These are phyloP conservation scores for Polydrusus tereticollis DNA, from an alignment of 2,888 invertebrate species.

Conservation along the genomic window DNA sequence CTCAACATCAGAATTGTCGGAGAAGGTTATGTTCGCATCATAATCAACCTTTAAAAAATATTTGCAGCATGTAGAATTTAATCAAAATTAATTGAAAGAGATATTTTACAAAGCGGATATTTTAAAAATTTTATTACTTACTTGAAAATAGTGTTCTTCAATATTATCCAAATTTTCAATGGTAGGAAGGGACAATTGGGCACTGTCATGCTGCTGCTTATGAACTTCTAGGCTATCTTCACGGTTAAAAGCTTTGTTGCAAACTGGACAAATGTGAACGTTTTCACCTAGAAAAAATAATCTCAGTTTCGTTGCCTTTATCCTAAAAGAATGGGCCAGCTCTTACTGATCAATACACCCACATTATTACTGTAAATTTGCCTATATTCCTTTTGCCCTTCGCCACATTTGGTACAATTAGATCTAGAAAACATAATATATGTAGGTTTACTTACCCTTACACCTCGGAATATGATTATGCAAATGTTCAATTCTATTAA, in stretches of 20 bases:
- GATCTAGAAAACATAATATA: no score
- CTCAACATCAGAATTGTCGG: slow-evolving; percentile 56
- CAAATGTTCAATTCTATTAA: slow-evolving; percentile 65
- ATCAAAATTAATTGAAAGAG: not conserved
- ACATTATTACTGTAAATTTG: no score
- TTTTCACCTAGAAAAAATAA: slow-evolving; percentile 59
- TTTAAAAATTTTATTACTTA: slow-evolving; percentile 11
- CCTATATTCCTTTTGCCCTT: no score
- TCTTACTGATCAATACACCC: no score
- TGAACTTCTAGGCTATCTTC: slow-evolving; percentile 66
- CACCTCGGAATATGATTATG: slow-evolving; percentile 63
- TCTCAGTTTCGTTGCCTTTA: not conserved
- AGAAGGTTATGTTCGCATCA: slow-evolving; percentile 47
- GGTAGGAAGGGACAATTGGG: slow-evolving; percentile 61
- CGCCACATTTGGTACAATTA: no score
- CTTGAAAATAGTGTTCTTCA: slow-evolving; percentile 64
- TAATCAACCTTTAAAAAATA: slow-evolving; percentile 38
- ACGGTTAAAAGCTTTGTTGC: slow-evolving; percentile 66
- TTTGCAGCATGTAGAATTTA: not conserved
- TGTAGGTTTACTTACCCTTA: slow-evolving; percentile 57
- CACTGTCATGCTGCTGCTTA: slow-evolving; percentile 63
- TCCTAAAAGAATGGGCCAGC: no score
- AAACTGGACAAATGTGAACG: slow-evolving; percentile 67
- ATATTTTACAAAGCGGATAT: not conserved
- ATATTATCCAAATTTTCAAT: slow-evolving; percentile 66